A percentile compares a stretch with the other conserved stretches of the same genome.
These are phyloP conservation scores for Aphyosemion australe DNA, from an alignment of 2,113 vertebrate genomes.

Conservation along the genomic window DNA sequence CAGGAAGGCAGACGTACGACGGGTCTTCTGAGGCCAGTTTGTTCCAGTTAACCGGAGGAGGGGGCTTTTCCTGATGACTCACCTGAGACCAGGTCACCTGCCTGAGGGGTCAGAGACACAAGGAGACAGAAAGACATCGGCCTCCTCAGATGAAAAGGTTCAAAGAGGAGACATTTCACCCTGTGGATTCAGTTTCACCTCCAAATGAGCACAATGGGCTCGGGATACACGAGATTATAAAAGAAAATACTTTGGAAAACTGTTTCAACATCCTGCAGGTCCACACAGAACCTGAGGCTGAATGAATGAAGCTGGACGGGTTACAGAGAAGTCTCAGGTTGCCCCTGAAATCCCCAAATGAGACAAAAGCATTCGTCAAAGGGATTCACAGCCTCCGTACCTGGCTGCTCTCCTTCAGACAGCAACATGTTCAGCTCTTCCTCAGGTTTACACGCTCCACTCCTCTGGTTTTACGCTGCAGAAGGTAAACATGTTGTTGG, in stretches of 20 bases:
- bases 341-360: slow-evolving; percentile 52
- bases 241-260: slow-evolving; percentile 3
- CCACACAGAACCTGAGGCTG: slow-evolving; percentile 36
- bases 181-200: slow-evolving; percentile 54
- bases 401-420: too few relatives aligned
- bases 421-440: neutral
- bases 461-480: neutral
- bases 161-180: slow-evolving; percentile 23
- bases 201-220: slow-evolving; percentile 48
- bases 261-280: slow-evolving; percentile 44
- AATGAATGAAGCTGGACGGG: slow-evolving; percentile 20
- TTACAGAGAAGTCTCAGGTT: slow-evolving; percentile 60
- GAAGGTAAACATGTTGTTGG: slow-evolving; percentile 6
- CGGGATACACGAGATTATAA: slow-evolving; percentile 35
- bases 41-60: slow-evolving; percentile 42
- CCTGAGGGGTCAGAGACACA: slow-evolving; percentile 12
- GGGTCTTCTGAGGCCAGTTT: slow-evolving; percentile 48
- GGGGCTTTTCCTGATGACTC: slow-evolving; percentile 54
- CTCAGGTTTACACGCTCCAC: slow-evolving; percentile 4
- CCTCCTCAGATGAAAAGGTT: neutral
- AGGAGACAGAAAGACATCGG: slow-evolving; percentile 24
- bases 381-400: too few relatives aligned
- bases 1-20: slow-evolving; percentile 14
- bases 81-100: slow-evolving; percentile 49
- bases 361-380: slow-evolving; percentile 43